Percentiles rank a stretch among this genome's conserved stretches.
These are phyloP conservation scores for Sebastes cheni DNA, from an alignment of 2,797 vertebrate species.

Conservation along the genomic window DNA sequence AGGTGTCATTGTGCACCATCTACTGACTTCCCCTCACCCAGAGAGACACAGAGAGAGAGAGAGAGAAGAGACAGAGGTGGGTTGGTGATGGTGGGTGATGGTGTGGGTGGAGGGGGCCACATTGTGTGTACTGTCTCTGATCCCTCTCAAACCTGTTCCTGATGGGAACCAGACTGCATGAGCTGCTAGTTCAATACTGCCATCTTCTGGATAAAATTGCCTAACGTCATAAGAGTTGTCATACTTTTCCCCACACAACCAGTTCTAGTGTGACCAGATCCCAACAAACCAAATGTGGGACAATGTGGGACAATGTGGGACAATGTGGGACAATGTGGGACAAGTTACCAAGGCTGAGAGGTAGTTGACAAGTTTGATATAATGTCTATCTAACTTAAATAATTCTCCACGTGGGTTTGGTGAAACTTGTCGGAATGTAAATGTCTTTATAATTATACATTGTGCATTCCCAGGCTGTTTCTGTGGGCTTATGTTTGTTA, in stretches of 20 bases:
- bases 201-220: constrained; percentile 63
- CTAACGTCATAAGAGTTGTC: neutral
- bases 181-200: constrained; percentile 58
- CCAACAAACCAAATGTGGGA: too few relatives aligned
- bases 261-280: neutral
- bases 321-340: too few relatives aligned
- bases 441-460: too few relatives aligned
- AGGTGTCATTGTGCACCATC: constrained; percentile 50
- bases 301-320: too few relatives aligned
- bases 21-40: constrained; percentile 28
- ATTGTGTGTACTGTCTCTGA: constrained; percentile 16
- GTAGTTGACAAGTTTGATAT: too few relatives aligned
- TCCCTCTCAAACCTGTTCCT: constrained; percentile 5
- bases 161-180: neutral
- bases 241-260: neutral
- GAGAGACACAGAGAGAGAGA: neutral
- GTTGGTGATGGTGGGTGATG: too few relatives aligned
- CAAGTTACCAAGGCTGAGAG: too few relatives aligned
- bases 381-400: too few relatives aligned
- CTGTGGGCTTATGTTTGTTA: too few relatives aligned
- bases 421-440: too few relatives aligned
- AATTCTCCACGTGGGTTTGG: too few relatives aligned
- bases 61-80: neutral
- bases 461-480: too few relatives aligned
- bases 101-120: neutral